Evolutionary conservation across 2,797 vertebrate genomes (phyloP), one percentile per base, ranked within the genome.

Genomic region (Dryobates pubescens): DNA sequence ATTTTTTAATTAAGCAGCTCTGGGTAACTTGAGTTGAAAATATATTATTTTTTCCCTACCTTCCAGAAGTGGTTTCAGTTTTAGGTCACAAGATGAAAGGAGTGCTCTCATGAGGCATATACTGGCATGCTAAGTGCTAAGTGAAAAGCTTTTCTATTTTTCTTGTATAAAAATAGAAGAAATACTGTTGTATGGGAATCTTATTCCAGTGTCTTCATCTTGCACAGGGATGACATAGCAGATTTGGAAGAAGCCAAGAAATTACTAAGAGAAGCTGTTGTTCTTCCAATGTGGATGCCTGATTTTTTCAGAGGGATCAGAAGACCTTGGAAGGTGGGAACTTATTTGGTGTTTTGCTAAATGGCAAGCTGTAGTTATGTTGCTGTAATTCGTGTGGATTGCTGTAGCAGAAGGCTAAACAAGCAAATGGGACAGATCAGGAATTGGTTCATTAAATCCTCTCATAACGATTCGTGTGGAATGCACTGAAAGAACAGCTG

Each of bases 271-370:
- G 99, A 99, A 97, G 99, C 99, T 26, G 99, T 99, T 24, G 99
- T 99, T 89, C 97, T 99, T 96, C 99, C 99, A 11, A 99, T 99
- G 99, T 99, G 99, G 99, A 99, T 99, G 99, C 99, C 99, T 64
- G 99, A 99, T 97, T 99, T 99, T 97, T 99, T 99, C 97, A 99
- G 99, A 97, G 99, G 99, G 75, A 99, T 99, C 80, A 98, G 99
- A 90, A 98, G 99, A 79, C 99, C 99, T 9, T 99, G 99, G 99
- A 99, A 99, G 99, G 99, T 99, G 94, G 93, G 96, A 81, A 76
- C 80, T 80, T 78, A 45, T 76, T 56, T 74, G n/a, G 7, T 71
- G 54, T 38, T 76, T 36, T 72, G 49, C 24, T 78, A 85, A 79
- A 69, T 51, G 43, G 32, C 62, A 95, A 57, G 32, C 36, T 90